Evolutionary conservation across 2,797 vertebrate genomes (phyloP), one percentile per base, ranked within the genome.

Genomic region (Chelonia mydas): DNA sequence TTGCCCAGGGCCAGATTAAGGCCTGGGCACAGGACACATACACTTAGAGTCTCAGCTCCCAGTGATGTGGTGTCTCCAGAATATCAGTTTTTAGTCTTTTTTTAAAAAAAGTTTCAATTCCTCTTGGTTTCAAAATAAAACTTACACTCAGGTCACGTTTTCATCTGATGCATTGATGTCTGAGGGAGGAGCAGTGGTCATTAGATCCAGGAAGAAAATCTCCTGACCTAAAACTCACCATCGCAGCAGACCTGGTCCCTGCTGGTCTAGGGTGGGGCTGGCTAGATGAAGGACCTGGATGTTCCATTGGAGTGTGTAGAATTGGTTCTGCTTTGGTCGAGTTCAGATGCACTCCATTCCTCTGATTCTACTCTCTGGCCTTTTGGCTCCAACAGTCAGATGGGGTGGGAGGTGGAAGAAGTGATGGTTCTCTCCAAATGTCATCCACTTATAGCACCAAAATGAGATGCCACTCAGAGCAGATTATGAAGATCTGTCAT

Each of bases 361-460:
- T 41, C 68, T 10, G 5, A 31, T 33, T 11, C 68, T 41, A 5
- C 37, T 19, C 37, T 72, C 27, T 1, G 1, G 19, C 50, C 28
- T 65, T 55, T 28, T 55, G 53, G 23, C 19, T 45, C 11, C 23
- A 27, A 5, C 78, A 90, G 8, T 51, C 47, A 51, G 68, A 79
- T 49, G 12, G 13, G 27, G 51, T 53, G 11, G 57, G 4, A 72
- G 57, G 11, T 47, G 19, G 55, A 89, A 87, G 28, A 84, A 91
- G 27, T 21, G 25, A 6, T n/a, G 57, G 55, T 31, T 17, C 19
- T 86, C 81, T 77, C 47, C 55, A 37, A 54, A 45, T 5, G 27
- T 6, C 47, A 82, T 21, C 33, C 0, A 4, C 45, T n/a, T 37
- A 54, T 61, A 2, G 1, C 37, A 27, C n/a, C 0, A 0, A 68